Conservation (phyloP, 2,888 invertebrate species). For the Sesia bembeciformis region DNA sequence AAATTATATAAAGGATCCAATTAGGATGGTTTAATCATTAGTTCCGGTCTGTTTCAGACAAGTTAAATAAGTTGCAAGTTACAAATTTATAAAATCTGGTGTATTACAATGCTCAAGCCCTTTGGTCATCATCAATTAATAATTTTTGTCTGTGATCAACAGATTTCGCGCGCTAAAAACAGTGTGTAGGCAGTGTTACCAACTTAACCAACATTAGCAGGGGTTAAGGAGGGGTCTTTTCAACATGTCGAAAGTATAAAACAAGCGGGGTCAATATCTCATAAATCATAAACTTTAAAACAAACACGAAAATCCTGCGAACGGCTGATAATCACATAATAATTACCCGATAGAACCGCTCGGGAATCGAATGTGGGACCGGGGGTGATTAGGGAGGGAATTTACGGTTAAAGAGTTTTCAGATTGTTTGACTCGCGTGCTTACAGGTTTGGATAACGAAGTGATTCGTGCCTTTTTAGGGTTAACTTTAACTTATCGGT, state of each 20-base stretch:
- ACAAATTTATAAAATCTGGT: too few species aligned
- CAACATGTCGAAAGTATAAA: conserved; percentile 25
- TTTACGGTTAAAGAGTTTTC: neutral
- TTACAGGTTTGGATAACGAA: neutral
- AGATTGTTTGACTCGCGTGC: neutral
- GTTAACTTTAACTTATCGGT: neutral
- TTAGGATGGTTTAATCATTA: too few species aligned
- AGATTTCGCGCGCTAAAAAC: too few species aligned
- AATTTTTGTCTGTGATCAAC: too few species aligned
- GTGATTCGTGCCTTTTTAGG: neutral
- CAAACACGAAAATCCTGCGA: conserved; percentile 45
- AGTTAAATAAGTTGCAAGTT: too few species aligned
- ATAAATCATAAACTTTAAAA: conserved; percentile 65
- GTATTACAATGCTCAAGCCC: too few species aligned
- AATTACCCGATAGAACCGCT: conserved; percentile 47
- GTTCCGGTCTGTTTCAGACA: too few species aligned
- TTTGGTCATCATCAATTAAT: too few species aligned
- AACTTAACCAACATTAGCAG: too few species aligned
- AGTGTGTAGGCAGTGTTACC: too few species aligned
- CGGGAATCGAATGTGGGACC: conserved; percentile 29
- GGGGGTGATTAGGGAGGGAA: conserved; percentile 6
- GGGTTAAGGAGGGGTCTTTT: conserved; percentile 4
- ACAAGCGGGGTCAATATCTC: conserved; percentile 44
- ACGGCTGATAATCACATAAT: conserved; percentile 59
- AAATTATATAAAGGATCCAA: too few species aligned